phyloP scores from a whole-genome alignment of 2,113 vertebrate species.

The Phyllostomus discolor region DNA sequence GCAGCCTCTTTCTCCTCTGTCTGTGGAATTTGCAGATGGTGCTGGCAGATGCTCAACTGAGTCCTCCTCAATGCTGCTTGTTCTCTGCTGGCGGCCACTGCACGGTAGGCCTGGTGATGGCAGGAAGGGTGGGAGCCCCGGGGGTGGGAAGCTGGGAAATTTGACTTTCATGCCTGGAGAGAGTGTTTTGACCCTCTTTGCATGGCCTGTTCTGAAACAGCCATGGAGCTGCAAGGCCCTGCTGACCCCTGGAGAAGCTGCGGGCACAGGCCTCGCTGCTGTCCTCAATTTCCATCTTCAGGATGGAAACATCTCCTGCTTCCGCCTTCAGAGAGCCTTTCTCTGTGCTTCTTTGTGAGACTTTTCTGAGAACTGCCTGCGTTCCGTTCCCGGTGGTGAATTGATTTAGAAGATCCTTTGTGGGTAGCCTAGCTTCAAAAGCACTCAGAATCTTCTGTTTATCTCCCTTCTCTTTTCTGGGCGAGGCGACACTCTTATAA shows the following conservation, averaged over 20 bases:
- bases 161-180: not conserved
- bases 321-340: slow-evolving; percentile 43
- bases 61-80: not conserved
- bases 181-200: not conserved
- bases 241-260: slow-evolving; percentile 41
- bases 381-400: slow-evolving; percentile 59
- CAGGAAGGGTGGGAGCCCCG: not conserved
- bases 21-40: slow-evolving; percentile 21
- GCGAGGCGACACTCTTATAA: slow-evolving; percentile 50
- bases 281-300: slow-evolving; percentile 26
- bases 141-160: not conserved
- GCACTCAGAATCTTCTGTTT: slow-evolving; percentile 59
- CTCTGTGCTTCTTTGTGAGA: slow-evolving; percentile 44
- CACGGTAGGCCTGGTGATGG: not conserved
- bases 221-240: not conserved
- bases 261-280: not conserved
- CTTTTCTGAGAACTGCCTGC: slow-evolving; percentile 60
- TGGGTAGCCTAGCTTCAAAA: slow-evolving; percentile 73
- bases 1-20: not conserved
- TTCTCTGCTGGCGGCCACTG: not conserved
- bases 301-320: slow-evolving; percentile 44
- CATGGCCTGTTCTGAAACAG: not conserved
- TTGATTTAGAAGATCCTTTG: slow-evolving; percentile 74
- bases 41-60: slow-evolving; percentile 28
- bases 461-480: slow-evolving; percentile 59